Conservation (phyloP, 1,140 invertebrate genomes). For the Aphaenogaster ashmeadi region DNA sequence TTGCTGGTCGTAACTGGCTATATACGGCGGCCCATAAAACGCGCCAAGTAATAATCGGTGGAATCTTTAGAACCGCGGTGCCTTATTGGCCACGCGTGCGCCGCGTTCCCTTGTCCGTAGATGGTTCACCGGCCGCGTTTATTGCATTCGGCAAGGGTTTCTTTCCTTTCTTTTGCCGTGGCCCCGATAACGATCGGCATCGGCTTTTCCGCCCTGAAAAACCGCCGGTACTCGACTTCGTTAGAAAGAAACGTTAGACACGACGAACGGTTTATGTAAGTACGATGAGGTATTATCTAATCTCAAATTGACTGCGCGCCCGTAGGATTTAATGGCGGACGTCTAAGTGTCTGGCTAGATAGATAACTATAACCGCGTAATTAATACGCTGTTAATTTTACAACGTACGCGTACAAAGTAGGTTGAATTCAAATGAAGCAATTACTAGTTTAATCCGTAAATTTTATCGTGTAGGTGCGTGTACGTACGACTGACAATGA, state of each 20-base stretch:
- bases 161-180: neutral
- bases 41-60: slow-evolving; percentile 66
- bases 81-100: slow-evolving; percentile 59
- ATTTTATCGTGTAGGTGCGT: neutral
- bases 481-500: neutral
- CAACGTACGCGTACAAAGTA: slow-evolving; percentile 6
- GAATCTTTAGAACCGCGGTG: slow-evolving; percentile 63
- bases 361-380: slow-evolving; percentile 17
- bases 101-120: slow-evolving; percentile 37
- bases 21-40: slow-evolving; percentile 73
- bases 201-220: slow-evolving; percentile 36
- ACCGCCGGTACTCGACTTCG: neutral
- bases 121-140: slow-evolving; percentile 39
- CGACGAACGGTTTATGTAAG: slow-evolving; percentile 12
- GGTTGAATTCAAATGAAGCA: neutral
- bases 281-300: slow-evolving; percentile 26
- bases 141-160: slow-evolving; percentile 16
- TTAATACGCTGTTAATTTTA: slow-evolving; percentile 44
- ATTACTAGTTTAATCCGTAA: neutral
- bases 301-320: slow-evolving; percentile 41
- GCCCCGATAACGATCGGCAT: slow-evolving; percentile 26
- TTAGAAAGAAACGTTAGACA: slow-evolving; percentile 12
- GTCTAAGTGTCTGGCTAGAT: neutral
- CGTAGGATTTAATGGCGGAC: slow-evolving; percentile 24
- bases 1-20: slow-evolving; percentile 62